Base-by-base conservation (phyloP, 23 tunicate genomes). In the Halocynthia roretzi region DNA sequence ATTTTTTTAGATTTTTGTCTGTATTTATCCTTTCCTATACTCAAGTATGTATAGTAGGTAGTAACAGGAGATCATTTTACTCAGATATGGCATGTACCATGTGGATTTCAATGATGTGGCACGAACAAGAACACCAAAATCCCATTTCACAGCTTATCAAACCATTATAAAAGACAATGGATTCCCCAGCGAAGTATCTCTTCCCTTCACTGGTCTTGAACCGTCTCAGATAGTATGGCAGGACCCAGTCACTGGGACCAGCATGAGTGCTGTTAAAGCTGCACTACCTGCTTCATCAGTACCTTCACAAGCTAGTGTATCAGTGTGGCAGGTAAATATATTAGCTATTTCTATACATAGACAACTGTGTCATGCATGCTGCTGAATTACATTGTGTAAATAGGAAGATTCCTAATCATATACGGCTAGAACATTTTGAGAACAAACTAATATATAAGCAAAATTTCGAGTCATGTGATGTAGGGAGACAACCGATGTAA, bases 241-340 rank as follows among this genome's bases (percentile, higher is more conserved):
- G 9, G 64, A 53, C 31, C 53, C 81, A 11, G 15, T 81, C 7
- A 44, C 66, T 61, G 52, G 31, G 23, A 55, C 64, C 8, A 53
- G 54, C 17, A 19, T 53, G 6, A 48, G 22, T n/a, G 0, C 61
- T 7, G 58, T 19, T 18, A 22, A 56, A 11, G 61, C 74, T 9
- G 60, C 49, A 54, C 21, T 92, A 53, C 78, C 87, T 53, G 76
- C 87, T 8, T 92, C 98, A 14, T 68, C 75, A 8, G 64, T 80
- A 53, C 98, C 98, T 6, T 92, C 98, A 6, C 63, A 73, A 52
- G 98, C 98, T 7, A 70, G 98, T 62, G 85, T 82, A 10, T 74
- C 92, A 12, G 78, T 92, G 65, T 92, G 85, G 85, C 50, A 82
- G 78, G 98, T 92, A 50, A 72, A 77, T 49, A 77, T 49, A 48